A percentile compares a stretch with the other conserved stretches of the same genome.
Conservation (phyloP, 2,113 vertebrate genomes). For the Urocynchramus pylzowi region DNA sequence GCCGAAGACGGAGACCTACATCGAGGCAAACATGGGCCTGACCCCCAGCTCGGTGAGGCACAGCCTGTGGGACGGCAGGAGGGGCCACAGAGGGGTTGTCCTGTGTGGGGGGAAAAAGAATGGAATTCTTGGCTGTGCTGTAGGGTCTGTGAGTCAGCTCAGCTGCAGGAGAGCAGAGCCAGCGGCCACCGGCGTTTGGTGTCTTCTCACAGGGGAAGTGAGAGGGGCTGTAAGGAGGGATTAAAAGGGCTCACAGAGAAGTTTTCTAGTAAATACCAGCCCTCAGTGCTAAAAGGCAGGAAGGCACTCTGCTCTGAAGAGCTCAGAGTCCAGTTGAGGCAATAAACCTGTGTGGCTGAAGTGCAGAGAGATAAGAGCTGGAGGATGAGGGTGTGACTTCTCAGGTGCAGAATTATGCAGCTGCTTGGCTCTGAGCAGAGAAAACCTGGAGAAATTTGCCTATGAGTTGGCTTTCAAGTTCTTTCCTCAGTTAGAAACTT, state of each 20-base stretch:
- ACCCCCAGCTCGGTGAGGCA: constrained; percentile 90
- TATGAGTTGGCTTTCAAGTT: not conserved
- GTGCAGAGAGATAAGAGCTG: not conserved
- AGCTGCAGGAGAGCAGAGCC: not conserved
- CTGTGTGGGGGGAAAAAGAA: not conserved
- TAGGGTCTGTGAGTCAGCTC: not conserved
- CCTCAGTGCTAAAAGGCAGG: not conserved
- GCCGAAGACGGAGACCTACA: constrained; percentile 97
- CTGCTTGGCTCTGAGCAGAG: not conserved
- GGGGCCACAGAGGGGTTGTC: not conserved
- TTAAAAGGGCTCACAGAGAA: not conserved
- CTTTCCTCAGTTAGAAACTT: not conserved
- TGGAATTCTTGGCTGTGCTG: not conserved
- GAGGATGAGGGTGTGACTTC: not conserved
- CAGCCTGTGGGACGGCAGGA: not conserved
- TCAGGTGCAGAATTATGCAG: not conserved
- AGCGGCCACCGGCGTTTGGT: not conserved
- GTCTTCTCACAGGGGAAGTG: not conserved
- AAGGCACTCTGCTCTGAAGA: not conserved
- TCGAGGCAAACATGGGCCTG: constrained; percentile 89
- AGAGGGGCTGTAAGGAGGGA: not conserved
- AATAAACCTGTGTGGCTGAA: not conserved
- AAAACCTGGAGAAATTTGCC: not conserved
- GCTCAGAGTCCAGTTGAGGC: not conserved
- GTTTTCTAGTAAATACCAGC: not conserved